Percentiles rank a stretch among this genome's conserved stretches.
Evolutionary conservation across 2,113 vertebrate genomes (phyloP).

Genomic region (Limanda limanda): DNA sequence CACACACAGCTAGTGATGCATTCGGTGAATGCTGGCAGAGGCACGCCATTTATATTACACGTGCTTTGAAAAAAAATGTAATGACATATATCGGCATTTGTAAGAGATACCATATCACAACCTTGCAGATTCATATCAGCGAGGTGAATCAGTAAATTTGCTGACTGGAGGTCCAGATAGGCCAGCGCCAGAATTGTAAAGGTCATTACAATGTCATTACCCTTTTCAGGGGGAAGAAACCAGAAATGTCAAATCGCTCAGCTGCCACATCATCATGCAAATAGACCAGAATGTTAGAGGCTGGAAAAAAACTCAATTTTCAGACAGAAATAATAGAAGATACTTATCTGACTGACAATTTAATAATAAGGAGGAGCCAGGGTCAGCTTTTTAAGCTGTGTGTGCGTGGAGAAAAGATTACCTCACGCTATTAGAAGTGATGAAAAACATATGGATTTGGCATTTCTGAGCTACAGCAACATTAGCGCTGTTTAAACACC

Average conservation of each 20-base stretch:
- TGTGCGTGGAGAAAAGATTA: slow-evolving; percentile 11
- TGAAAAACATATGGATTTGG: slow-evolving; percentile 15
- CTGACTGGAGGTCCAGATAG: slow-evolving; percentile 46
- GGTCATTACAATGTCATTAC: slow-evolving; percentile 83
- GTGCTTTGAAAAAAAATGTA: not conserved
- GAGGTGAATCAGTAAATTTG: slow-evolving; percentile 48
- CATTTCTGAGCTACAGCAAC: slow-evolving; percentile 2
- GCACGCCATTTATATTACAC: not conserved
- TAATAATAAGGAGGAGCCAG: slow-evolving; percentile 19
- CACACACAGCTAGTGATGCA: slow-evolving; percentile 34
- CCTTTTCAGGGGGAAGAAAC: slow-evolving; percentile 67
- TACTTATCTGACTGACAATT: slow-evolving; percentile 47
- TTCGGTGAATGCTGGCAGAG: slow-evolving; percentile 1
- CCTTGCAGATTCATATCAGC: slow-evolving; percentile 38
- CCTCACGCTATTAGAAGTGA: slow-evolving; percentile 24
- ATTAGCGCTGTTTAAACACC: slow-evolving; percentile 11
- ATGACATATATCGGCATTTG: slow-evolving; percentile 5
- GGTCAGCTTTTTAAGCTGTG: slow-evolving; percentile 27
- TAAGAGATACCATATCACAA: slow-evolving; percentile 30
- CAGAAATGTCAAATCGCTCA: slow-evolving; percentile 69
- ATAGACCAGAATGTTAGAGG: slow-evolving; percentile 39
- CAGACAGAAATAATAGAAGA: slow-evolving; percentile 44
- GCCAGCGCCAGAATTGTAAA: slow-evolving; percentile 69
- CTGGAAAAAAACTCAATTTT: slow-evolving; percentile 32
- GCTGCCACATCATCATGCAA: slow-evolving; percentile 57